Evolutionary conservation across 2,113 vertebrate genomes (phyloP).

Genomic region (Tonatia bakeri): DNA sequence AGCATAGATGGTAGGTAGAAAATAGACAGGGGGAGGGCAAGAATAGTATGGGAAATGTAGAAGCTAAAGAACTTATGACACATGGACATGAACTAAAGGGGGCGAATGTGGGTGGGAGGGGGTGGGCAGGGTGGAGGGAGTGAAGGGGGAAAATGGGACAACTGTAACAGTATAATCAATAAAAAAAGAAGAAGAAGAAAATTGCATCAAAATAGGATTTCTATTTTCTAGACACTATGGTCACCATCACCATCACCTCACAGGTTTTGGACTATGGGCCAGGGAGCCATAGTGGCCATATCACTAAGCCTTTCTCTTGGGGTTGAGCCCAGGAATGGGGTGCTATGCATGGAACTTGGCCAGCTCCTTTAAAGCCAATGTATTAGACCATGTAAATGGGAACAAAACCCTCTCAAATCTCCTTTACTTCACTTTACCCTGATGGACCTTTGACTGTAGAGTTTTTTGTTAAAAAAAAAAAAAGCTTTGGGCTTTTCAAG

Average conservation of each 20-base stretch:
- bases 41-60: too few relatives aligned
- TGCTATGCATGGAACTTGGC: background rate
- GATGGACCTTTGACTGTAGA: background rate
- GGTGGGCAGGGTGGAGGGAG: too few relatives aligned
- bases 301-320: constrained; percentile 69
- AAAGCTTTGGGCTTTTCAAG: constrained; percentile 15
- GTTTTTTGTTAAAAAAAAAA: background rate
- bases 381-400: background rate
- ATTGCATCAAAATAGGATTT: background rate
- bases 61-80: too few relatives aligned
- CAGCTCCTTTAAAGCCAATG: background rate
- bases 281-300: constrained; percentile 80
- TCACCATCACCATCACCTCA: background rate
- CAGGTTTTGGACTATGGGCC: constrained; percentile 55
- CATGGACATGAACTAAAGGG: too few relatives aligned
- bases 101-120: too few relatives aligned
- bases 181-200: too few relatives aligned
- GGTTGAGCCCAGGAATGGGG: background rate
- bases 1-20: too few relatives aligned
- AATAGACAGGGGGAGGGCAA: too few relatives aligned
- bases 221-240: constrained; percentile 80
- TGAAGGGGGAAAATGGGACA: too few relatives aligned
- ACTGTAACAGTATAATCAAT: too few relatives aligned
- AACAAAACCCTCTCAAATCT: background rate
- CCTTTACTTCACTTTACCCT: background rate